Percentiles rank a stretch among this genome's conserved stretches.
These are phyloP conservation scores for Characodon lateralis DNA, from an alignment of 2,797 vertebrate species.

Conservation along the genomic window DNA sequence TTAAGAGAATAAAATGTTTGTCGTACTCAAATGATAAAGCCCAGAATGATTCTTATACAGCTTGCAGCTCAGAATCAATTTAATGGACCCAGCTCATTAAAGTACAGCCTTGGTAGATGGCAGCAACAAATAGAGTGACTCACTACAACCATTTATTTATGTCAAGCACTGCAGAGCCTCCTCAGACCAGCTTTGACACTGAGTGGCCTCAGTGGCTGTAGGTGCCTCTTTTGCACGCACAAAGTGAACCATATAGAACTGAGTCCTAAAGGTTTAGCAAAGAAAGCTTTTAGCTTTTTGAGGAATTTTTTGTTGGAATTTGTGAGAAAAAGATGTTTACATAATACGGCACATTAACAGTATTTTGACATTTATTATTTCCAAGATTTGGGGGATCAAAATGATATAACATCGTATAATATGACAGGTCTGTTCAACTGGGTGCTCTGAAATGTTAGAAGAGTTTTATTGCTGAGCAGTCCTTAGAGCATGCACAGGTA, in stretches of 20 bases:
- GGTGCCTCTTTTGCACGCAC: conserved; percentile 4
- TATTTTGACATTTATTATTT: background rate
- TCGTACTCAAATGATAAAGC: background rate
- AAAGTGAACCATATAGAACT: background rate
- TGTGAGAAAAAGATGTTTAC: background rate
- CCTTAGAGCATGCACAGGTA: conserved; percentile 16
- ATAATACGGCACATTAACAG: background rate
- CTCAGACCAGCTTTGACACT: conserved; percentile 3
- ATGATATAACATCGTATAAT: background rate
- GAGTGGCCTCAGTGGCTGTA: background rate
- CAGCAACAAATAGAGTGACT: background rate
- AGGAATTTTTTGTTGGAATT: background rate
- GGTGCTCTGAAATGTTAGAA: conserved; percentile 13
- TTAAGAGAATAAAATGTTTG: conserved; percentile 15
- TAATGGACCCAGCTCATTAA: background rate
- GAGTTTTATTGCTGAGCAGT: conserved; percentile 21
- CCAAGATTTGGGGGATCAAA: background rate
- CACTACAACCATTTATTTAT: background rate
- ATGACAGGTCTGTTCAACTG: background rate
- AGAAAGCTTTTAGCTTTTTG: conserved; percentile 8
- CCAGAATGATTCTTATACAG: background rate
- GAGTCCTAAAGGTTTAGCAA: conserved; percentile 5
- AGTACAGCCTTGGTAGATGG: background rate
- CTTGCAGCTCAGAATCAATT: background rate
- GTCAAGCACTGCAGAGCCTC: conserved; percentile 3